Evolutionary conservation across 1,140 invertebrate genomes (phyloP), one percentile per base, ranked within the genome.

Genomic region (Procambarus clarkii): DNA sequence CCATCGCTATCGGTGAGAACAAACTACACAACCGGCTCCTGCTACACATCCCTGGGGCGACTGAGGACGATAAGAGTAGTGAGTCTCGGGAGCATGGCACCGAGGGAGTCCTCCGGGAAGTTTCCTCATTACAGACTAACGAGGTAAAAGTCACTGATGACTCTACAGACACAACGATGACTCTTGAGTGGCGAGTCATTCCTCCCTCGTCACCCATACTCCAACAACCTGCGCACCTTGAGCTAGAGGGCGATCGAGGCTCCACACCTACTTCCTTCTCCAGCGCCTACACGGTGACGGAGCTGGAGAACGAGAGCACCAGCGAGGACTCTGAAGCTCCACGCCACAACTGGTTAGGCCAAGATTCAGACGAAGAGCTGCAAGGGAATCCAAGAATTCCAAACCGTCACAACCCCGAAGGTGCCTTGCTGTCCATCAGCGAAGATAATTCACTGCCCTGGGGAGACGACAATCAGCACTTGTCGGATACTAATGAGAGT

Each of bases 211-310:
- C 78, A 2, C 64, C 82, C 5, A 76, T 78, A 2, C 50, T 50
- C 48, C 80, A 77, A 18, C 69, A 60, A 24, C 74, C 54, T 64
- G 77, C 54, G 54, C 74, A 50, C 34, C 50, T 77, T 11, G 86
- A 81, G 54, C 45, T 60, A 21, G 92, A 89, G 18, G 84, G 21
- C 11, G 79, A 90, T 58, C 44, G 77, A 64, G 78, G 82, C 46
- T 79, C 92, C 48, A 91, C 92, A 4, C 86, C 92, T 2, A 84
- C 88, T 18, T 87, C 90, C 34, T 92, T 93, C 78, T 93, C 92
- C 15, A 92, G 92, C 77, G 91, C 88, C n/a, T 93, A 92, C 71
- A 93, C 88, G 0, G 91, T 93, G 60, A 92, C 91, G 24, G 92
- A 92, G 58, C 81, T 81, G 54, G 85, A 83, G 74, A 83, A 69